phyloP scores from a whole-genome alignment of 1,140 invertebrate species.

The Aphaenogaster ashmeadi region DNA sequence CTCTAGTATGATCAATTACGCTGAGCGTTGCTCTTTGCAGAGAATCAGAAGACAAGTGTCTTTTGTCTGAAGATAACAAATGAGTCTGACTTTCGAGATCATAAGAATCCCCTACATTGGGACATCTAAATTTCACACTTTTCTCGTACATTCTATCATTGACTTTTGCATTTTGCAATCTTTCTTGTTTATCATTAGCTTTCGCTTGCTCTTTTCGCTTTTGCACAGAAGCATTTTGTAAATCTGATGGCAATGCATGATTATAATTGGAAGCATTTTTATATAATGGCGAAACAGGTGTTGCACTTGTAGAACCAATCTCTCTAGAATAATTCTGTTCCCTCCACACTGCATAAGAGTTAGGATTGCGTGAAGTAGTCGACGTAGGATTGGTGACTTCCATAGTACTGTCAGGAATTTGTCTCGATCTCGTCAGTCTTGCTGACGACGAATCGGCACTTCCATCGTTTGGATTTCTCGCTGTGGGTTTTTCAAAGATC shows the following conservation, averaged over 20 bases:
- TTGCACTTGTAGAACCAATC: background rate
- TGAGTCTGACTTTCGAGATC: no score
- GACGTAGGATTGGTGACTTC: conserved; percentile 16
- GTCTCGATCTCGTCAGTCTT: background rate
- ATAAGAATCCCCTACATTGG: background rate
- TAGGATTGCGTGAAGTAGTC: conserved; percentile 21
- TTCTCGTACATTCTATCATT: conserved; percentile 23
- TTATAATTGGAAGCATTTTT: background rate
- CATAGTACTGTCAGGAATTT: background rate
- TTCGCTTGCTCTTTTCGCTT: conserved; percentile 1
- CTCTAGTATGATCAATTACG: background rate
- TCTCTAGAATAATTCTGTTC: conserved; percentile 72
- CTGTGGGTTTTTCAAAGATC: conserved; percentile 75
- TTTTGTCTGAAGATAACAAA: background rate
- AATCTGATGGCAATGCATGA: background rate
- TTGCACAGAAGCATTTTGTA: conserved; percentile 11
- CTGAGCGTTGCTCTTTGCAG: background rate
- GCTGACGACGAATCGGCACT: background rate
- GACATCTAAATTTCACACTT: conserved; percentile 22
- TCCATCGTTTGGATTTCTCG: conserved; percentile 3
- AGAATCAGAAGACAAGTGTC: background rate
- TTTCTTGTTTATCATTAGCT: background rate
- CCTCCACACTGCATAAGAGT: conserved; percentile 80
- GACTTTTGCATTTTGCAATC: background rate
- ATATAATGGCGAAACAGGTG: background rate